These are phyloP conservation scores for Choloepus hoffmanni DNA, from an alignment of 2,113 vertebrate species.

Conservation along the genomic window DNA sequence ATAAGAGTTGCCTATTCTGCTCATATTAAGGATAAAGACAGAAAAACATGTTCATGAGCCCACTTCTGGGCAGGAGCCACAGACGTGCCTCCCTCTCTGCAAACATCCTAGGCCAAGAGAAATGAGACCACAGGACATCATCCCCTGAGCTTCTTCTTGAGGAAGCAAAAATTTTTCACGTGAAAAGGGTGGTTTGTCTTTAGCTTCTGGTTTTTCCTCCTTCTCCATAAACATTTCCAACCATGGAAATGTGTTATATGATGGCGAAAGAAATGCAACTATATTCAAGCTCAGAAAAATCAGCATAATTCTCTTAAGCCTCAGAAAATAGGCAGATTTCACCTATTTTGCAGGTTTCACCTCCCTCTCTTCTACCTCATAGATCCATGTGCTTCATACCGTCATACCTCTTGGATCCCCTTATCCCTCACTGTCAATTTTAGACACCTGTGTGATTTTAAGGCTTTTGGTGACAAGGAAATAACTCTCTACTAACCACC, in stretches of 20 bases:
- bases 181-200: not conserved
- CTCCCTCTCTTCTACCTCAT: fast-evolving
- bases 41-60: no score
- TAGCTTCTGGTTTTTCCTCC: not conserved
- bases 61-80: not conserved
- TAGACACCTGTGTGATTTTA: not conserved
- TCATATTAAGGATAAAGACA: not conserved
- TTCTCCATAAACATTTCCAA: constrained; percentile 4
- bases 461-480: not conserved
- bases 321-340: not conserved
- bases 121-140: not conserved
- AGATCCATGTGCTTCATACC: fast-evolving
- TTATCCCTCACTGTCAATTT: not conserved
- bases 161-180: not conserved
- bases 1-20: not conserved
- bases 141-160: not conserved
- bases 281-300: not conserved
- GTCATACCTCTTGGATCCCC: no score
- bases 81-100: not conserved
- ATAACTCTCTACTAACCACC: not conserved
- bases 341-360: not conserved
- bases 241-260: not conserved
- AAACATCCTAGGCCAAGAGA: not conserved
- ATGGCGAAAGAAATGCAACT: not conserved
- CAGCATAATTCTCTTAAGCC: not conserved